Evolutionary conservation across 1,140 invertebrate genomes (phyloP), one percentile per base, ranked within the genome.

Genomic region (Drosophila mayri): DNA sequence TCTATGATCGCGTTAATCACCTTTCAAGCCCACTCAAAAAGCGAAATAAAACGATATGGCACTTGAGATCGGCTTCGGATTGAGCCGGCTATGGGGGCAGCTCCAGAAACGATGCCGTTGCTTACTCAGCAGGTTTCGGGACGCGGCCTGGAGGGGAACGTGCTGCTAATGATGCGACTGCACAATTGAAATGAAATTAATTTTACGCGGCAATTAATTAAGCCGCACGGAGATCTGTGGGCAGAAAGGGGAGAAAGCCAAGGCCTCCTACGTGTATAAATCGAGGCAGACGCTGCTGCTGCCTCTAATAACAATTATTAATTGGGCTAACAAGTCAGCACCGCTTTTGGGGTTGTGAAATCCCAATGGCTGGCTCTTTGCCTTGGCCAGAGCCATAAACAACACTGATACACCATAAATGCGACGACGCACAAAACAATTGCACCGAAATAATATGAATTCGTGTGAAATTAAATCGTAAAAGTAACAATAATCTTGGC

Each of bases 1-100:
- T 88, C 85, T 81, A 88, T 87, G 85, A 87, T 87, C 84, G 84
- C 84, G 84, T 87, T 87, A 87, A 87, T 87, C 84, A 87, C 84
- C 84, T 90, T 80, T 76, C 84, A 66, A 87, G 85, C 84, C 84
- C 84, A 87, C 84, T 87, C 84, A 47, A 87, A 47, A 79, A 57
- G 40, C 47, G 52, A 74, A 74, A 40, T 75, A 64, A 57, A 76
- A 76, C 64, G 74, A 87, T 83, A 70, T 87, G 84, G 77, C 83
- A 83, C 83, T 88, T 63, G 57, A 87, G 79, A 73, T 46, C 49
- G 11, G 70, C 49, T 71, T 28, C 49, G 41, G 57, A 62, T 43
- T 22, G 32, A n/a, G 61, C 60, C 62, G 16, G 47, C 60, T 16
- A 81, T 76, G 84, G 83, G 83, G 74, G 64, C 52, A 70, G 49